Evolutionary conservation across 2,113 vertebrate genomes (phyloP).

Genomic region (Dasyurus viverrinus): DNA sequence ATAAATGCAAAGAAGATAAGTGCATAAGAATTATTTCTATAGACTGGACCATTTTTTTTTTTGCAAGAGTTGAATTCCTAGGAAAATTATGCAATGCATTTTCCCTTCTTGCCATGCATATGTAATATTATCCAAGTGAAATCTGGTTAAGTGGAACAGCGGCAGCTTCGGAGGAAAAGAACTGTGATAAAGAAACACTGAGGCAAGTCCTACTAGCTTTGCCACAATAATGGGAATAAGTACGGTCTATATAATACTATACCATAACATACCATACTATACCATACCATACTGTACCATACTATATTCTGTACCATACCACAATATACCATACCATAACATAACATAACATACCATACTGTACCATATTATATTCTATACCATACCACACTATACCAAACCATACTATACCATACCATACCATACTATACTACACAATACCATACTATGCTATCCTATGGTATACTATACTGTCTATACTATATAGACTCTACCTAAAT

Average conservation of each 20-base stretch:
- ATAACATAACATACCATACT: too few relatives aligned
- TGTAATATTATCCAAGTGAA: slow-evolving; percentile 22
- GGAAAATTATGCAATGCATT: not conserved
- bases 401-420: too few relatives aligned
- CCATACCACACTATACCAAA: too few relatives aligned
- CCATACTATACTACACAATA: too few relatives aligned
- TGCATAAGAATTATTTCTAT: not conserved
- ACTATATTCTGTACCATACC: too few relatives aligned
- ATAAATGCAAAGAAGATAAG: slow-evolving; percentile 6
- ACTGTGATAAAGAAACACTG: not conserved
- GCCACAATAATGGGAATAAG: not conserved
- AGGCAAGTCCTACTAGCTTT: not conserved
- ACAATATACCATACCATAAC: too few relatives aligned
- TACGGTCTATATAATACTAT: too few relatives aligned
- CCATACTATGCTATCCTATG: too few relatives aligned
- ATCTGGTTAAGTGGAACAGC: slow-evolving; percentile 21
- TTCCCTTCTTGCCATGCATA: not conserved
- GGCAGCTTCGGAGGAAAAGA: not conserved
- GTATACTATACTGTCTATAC: too few relatives aligned
- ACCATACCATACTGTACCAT: too few relatives aligned
- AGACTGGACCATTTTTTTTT: not conserved
- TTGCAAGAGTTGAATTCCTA: not conserved
- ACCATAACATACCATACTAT: too few relatives aligned
- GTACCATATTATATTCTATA: too few relatives aligned
- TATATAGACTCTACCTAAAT: not conserved